Evolutionary conservation across 2,797 vertebrate genomes (phyloP).

Genomic region (Falco naumanni): DNA sequence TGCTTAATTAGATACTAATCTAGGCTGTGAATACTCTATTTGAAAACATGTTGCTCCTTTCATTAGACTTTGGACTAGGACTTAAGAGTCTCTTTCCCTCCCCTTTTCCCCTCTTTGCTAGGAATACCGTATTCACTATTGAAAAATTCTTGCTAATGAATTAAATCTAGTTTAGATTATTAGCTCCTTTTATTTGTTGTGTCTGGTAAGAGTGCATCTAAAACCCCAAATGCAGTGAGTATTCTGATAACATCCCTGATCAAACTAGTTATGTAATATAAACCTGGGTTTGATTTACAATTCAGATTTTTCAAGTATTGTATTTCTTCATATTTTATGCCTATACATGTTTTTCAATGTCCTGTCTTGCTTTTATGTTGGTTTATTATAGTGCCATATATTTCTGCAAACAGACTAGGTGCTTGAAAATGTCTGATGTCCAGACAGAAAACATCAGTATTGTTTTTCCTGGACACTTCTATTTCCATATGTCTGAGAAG

Average conservation of each 20-base stretch:
- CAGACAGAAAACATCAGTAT: background rate
- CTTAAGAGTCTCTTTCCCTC: background rate
- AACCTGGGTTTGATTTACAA: background rate
- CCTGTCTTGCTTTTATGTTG: background rate
- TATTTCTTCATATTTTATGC: background rate
- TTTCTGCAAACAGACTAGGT: background rate
- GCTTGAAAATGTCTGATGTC: background rate
- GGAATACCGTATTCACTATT: background rate
- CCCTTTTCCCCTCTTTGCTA: background rate
- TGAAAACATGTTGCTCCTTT: background rate
- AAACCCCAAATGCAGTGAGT: background rate
- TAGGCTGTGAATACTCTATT: background rate
- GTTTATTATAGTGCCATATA: background rate
- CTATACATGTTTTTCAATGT: background rate
- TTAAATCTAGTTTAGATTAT: background rate
- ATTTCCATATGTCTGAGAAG: background rate
- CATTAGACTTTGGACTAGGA: background rate
- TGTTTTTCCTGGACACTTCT: background rate
- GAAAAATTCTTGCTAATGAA: background rate
- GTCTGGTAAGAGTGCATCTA: background rate
- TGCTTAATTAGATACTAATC: background rate
- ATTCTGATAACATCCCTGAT: background rate
- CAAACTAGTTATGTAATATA: background rate
- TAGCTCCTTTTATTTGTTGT: background rate
- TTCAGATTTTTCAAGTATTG: background rate